A percentile compares a stretch with the other conserved stretches of the same genome.
Conservation (phyloP, 1,140 invertebrate genomes). For the Oryctes rhinoceros region DNA sequence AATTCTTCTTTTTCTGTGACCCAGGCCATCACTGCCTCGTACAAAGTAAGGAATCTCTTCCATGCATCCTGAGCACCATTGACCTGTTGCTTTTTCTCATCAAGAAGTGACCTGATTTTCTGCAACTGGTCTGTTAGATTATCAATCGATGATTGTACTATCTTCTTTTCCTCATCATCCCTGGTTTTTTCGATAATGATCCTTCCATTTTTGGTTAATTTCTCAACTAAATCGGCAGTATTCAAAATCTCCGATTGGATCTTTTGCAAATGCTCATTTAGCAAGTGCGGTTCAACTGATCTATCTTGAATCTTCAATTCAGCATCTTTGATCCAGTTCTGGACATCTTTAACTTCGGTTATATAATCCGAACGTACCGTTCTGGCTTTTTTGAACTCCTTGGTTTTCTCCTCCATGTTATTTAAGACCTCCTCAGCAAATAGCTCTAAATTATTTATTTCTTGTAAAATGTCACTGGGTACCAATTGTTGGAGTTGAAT, state of each 20-base stretch:
- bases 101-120: constrained; percentile 78
- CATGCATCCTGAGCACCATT: constrained; percentile 88
- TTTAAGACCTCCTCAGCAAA: constrained; percentile 79
- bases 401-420: constrained; percentile 85
- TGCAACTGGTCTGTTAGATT: constrained; percentile 80
- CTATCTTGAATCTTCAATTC: constrained; percentile 85
- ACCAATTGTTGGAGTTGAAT: constrained; percentile 69
- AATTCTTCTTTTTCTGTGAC: constrained; percentile 82
- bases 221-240: constrained; percentile 80
- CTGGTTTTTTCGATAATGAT: constrained; percentile 80
- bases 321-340: constrained; percentile 82
- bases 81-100: constrained; percentile 83
- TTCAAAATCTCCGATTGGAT: constrained; percentile 78
- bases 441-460: constrained; percentile 79
- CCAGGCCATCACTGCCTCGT: constrained; percentile 84
- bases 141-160: constrained; percentile 78
- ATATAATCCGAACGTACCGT: constrained; percentile 82
- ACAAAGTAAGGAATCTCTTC: constrained; percentile 83
- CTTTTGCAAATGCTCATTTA: constrained; percentile 79
- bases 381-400: constrained; percentile 84
- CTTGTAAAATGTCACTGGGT: constrained; percentile 78
- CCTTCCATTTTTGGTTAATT: constrained; percentile 78
- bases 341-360: constrained; percentile 80
- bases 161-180: constrained; percentile 78
- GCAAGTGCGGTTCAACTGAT: constrained; percentile 75